Percentiles rank a stretch among this genome's conserved stretches.
phyloP scores from a whole-genome alignment of 2,113 vertebrate species.

The Pandion haliaetus region DNA sequence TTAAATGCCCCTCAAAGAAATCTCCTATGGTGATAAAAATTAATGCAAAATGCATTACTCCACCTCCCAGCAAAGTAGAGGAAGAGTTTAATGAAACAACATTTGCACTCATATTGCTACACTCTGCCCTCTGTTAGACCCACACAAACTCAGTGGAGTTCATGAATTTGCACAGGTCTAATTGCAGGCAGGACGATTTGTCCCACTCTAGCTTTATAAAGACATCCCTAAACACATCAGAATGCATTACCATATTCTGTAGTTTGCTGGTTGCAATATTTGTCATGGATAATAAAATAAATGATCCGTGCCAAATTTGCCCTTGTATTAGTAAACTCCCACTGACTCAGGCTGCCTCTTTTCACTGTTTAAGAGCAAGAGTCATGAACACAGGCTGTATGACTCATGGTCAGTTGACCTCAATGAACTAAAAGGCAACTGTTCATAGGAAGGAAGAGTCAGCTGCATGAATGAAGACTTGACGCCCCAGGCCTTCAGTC shows the following conservation, averaged over 20 bases:
- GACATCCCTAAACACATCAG: background rate
- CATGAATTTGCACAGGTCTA: background rate
- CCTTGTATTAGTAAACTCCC: background rate
- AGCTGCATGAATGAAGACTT: background rate
- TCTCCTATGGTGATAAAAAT: background rate
- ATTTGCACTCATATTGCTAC: background rate
- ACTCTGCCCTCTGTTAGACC: background rate
- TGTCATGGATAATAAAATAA: constrained; percentile 7
- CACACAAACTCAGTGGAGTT: background rate
- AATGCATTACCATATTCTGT: background rate
- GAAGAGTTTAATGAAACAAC: background rate
- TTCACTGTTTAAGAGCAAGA: background rate
- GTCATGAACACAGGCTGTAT: background rate
- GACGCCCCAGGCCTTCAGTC: background rate
- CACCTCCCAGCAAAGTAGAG: background rate
- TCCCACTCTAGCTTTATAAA: background rate
- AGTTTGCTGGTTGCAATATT: background rate
- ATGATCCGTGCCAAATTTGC: background rate
- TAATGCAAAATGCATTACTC: background rate
- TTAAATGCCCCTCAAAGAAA: background rate
- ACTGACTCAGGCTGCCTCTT: background rate
- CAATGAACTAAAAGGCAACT: background rate
- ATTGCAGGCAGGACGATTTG: background rate
- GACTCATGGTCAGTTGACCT: background rate
- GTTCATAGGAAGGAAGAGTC: background rate